These are phyloP conservation scores for Hydrotaea cyrtoneurina DNA, from an alignment of 2,888 invertebrate genomes.

Conservation along the genomic window DNA sequence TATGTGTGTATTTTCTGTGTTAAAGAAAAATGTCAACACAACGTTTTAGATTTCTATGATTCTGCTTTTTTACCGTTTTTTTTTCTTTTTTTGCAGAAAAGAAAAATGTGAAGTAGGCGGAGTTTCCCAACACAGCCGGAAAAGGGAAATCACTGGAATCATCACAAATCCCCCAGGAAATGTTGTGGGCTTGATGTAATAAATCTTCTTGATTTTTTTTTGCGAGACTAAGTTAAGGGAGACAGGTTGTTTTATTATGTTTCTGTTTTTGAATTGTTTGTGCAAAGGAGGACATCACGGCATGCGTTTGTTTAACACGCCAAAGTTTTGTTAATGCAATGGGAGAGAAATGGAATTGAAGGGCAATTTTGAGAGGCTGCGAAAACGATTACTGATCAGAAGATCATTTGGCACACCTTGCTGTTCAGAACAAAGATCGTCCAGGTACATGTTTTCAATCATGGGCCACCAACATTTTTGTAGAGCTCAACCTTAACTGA, in stretches of 20 bases:
- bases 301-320: no score
- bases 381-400: no score
- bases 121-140: background rate
- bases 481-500: no score
- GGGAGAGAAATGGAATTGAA: no score
- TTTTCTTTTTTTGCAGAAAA: background rate
- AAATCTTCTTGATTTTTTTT: background rate
- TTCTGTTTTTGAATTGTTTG: no score
- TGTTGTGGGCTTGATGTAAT: conserved; percentile 1
- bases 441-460: no score
- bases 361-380: no score
- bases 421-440: no score
- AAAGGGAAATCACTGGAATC: conserved; percentile 23
- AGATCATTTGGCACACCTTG: no score
- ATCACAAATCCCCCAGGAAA: conserved; percentile 4
- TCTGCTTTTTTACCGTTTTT: background rate
- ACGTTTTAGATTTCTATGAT: conserved; percentile 11
- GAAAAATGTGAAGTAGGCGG: background rate
- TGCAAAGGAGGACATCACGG: no score
- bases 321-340: no score
- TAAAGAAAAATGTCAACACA: conserved; percentile 27
- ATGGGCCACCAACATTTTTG: no score
- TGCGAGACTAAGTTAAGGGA: background rate
- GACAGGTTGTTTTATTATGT: background rate
- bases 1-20: background rate